Evolutionary conservation across 2,797 vertebrate genomes (phyloP).

Genomic region (Setipinna tenuifilis): DNA sequence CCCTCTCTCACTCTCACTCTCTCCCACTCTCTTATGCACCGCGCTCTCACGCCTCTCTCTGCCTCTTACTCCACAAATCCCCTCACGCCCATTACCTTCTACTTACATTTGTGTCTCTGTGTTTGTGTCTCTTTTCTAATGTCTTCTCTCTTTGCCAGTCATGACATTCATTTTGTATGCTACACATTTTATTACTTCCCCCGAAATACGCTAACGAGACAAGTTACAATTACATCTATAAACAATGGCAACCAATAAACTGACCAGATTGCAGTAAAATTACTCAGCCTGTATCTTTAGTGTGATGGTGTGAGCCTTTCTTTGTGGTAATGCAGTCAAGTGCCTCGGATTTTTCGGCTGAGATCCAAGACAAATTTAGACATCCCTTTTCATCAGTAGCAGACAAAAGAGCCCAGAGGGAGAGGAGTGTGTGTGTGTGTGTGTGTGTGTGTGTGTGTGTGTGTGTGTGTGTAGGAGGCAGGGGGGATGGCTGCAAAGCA

Average conservation of each 20-base stretch:
- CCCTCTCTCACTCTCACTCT: neutral
- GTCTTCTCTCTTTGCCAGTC: neutral
- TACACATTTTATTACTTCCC: neutral
- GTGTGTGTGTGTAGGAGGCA: neutral
- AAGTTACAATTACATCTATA: neutral
- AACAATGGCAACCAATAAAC: neutral
- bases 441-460: too few species aligned
- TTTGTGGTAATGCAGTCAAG: neutral
- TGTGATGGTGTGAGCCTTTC: neutral
- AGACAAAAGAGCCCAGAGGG: neutral
- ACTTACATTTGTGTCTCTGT: too few species aligned
- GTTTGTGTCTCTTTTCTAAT: neutral
- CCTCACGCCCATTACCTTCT: too few species aligned
- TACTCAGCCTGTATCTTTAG: neutral
- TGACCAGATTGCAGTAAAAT: neutral
- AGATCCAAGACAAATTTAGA: neutral
- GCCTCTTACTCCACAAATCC: too few species aligned
- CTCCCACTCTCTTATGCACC: neutral
- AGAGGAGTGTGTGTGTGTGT: neutral
- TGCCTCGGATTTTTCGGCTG: neutral
- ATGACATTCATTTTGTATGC: too few species aligned
- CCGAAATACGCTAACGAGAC: neutral
- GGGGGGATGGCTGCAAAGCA: neutral
- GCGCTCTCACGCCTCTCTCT: too few species aligned
- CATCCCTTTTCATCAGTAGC: slow-evolving; percentile 3